Percentiles rank a stretch among this genome's conserved stretches.
Conservation (phyloP, 1,140 invertebrate species). For the Elymnias hypermnestra region DNA sequence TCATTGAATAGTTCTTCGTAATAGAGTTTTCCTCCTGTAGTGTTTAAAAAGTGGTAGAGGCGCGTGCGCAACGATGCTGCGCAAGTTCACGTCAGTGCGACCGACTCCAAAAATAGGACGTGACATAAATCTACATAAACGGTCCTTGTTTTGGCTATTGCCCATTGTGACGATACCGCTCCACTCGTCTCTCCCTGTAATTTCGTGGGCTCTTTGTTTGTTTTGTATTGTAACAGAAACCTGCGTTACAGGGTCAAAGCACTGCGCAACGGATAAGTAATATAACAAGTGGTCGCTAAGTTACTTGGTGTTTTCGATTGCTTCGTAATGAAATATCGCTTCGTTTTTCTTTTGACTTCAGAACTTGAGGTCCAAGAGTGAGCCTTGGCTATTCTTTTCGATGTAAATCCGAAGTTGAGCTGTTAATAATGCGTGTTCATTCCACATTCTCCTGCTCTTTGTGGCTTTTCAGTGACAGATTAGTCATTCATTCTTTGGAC, state of each 20-base stretch:
- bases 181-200: neutral
- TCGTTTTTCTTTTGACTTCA: too few relatives aligned
- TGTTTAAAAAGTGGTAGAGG: conserved; percentile 6
- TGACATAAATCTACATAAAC: conserved; percentile 72
- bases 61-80: conserved; percentile 23
- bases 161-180: conserved; percentile 32
- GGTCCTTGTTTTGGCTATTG: conserved; percentile 49
- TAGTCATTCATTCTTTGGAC: too few relatives aligned
- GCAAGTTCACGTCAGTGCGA: conserved; percentile 49
- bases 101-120: conserved; percentile 55
- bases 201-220: conserved; percentile 10
- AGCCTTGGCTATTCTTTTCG: too few relatives aligned
- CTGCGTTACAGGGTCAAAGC: neutral
- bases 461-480: too few relatives aligned
- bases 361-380: too few relatives aligned
- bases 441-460: too few relatives aligned
- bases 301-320: too few relatives aligned
- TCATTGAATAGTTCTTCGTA: conserved; percentile 17
- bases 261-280: too few relatives aligned
- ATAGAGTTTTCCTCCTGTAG: conserved; percentile 14
- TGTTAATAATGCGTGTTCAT: too few relatives aligned
- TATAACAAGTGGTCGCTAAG: too few relatives aligned
- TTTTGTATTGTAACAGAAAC: neutral
- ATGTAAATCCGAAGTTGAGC: too few relatives aligned
- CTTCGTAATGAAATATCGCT: too few relatives aligned